A percentile compares a stretch with the other conserved stretches of the same genome.
These are phyloP conservation scores for Apodemus speciosus DNA, from an alignment of 2,113 vertebrate genomes.

Conservation along the genomic window DNA sequence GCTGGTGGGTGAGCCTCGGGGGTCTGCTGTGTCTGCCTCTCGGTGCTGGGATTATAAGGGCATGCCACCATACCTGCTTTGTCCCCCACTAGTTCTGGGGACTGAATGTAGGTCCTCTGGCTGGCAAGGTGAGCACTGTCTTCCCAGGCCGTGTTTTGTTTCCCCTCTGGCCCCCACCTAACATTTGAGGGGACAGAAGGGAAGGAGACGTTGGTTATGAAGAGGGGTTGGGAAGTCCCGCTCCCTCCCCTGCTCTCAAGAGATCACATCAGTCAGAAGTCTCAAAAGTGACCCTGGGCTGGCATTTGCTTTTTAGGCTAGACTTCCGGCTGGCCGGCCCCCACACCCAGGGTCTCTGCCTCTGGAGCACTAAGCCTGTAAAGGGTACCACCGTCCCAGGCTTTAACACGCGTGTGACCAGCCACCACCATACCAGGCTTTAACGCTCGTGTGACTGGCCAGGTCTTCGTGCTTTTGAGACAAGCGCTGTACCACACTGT, in stretches of 20 bases:
- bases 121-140: background rate
- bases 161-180: background rate
- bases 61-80: background rate
- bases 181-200: background rate
- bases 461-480: too few relatives aligned
- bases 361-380: background rate
- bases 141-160: background rate
- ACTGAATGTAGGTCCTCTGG: background rate
- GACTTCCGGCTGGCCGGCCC: background rate
- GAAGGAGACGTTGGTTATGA: background rate
- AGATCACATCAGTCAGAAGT: too few relatives aligned
- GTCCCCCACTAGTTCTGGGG: background rate
- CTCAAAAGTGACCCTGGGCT: too few relatives aligned
- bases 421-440: background rate
- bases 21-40: background rate
- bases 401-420: background rate
- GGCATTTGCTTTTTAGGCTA: too few relatives aligned
- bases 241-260: background rate
- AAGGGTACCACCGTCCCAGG: background rate
- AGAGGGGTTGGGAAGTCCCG: background rate
- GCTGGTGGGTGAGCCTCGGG: background rate
- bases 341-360: background rate
- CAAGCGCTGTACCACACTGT: background rate
- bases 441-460: background rate
- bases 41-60: background rate